phyloP scores from a whole-genome alignment of 2,888 invertebrate genomes.

The Plebejus argus region DNA sequence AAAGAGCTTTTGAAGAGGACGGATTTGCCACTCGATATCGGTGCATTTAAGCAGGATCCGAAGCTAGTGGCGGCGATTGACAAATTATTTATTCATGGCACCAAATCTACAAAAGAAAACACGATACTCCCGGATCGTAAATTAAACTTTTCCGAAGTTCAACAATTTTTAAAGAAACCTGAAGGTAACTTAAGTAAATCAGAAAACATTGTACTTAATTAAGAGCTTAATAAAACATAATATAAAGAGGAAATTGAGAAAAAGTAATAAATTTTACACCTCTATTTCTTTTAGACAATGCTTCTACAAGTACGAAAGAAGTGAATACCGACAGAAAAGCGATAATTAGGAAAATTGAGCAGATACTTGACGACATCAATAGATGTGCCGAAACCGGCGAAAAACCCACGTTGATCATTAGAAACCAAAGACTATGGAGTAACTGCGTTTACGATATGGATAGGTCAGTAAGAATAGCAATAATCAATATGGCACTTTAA shows the following conservation, averaged over 20 bases:
- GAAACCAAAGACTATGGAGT: constrained; percentile 74
- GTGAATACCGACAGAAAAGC: constrained; percentile 51
- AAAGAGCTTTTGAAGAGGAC: constrained; percentile 55
- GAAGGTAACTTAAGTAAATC: constrained; percentile 16
- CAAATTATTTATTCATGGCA: constrained; percentile 52
- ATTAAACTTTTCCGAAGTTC: constrained; percentile 64
- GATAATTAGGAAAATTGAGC: constrained; percentile 67
- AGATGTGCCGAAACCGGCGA: constrained; percentile 61
- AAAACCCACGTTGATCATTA: constrained; percentile 63
- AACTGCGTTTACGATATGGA: constrained; percentile 78
- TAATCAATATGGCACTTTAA: not conserved
- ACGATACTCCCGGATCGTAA: constrained; percentile 62
- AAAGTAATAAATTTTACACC: not conserved
- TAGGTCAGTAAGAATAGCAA: constrained; percentile 53
- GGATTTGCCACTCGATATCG: constrained; percentile 29
- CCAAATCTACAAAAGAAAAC: constrained; percentile 43
- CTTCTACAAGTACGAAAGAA: constrained; percentile 47
- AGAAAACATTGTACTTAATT: not conserved
- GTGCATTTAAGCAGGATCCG: constrained; percentile 61
- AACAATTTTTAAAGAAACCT: constrained; percentile 54
- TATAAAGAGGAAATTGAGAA: too few species aligned
- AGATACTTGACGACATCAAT: constrained; percentile 65
- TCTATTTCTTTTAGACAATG: not conserved
- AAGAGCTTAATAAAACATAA: not conserved
- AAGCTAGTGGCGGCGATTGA: constrained; percentile 66